Percentiles rank a stretch among this genome's conserved stretches.
These are phyloP conservation scores for Thalassophryne amazonica DNA, from an alignment of 2,797 vertebrate species.

Conservation along the genomic window DNA sequence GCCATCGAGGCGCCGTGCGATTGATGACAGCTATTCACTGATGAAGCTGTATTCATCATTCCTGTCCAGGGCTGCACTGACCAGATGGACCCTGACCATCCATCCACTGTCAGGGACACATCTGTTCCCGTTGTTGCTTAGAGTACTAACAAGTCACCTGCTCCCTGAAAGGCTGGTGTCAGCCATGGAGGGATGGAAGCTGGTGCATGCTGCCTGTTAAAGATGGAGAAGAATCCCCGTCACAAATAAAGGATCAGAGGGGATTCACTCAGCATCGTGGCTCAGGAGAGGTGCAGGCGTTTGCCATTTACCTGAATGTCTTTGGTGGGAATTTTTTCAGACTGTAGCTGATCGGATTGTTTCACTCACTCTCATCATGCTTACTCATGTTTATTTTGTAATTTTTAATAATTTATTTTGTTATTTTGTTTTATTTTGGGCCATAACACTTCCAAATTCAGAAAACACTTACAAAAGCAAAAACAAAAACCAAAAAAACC, in stretches of 20 bases:
- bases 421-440: too few species aligned
- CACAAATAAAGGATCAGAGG: conserved; percentile 10
- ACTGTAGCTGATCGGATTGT: too few species aligned
- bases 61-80: conserved; percentile 98
- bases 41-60: conserved; percentile 99
- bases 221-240: conserved; percentile 44
- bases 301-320: not conserved
- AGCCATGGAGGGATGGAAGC: conserved; percentile 72
- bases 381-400: too few species aligned
- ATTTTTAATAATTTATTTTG: too few species aligned
- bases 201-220: conserved; percentile 63
- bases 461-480: too few species aligned
- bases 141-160: conserved; percentile 99
- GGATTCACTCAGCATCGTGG: conserved; percentile 17
- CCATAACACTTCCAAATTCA: too few species aligned
- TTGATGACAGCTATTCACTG: conserved; percentile 99
- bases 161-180: conserved; percentile 94
- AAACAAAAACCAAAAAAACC: too few species aligned
- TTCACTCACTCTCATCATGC: too few species aligned
- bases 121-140: conserved; percentile 98
- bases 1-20: conserved; percentile 88
- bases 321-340: not conserved
- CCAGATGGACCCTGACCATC: conserved; percentile 99
- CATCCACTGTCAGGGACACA: conserved; percentile 99
- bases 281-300: not conserved